Evolutionary conservation across 2,888 invertebrate genomes (phyloP).

Genomic region (Automeris io): DNA sequence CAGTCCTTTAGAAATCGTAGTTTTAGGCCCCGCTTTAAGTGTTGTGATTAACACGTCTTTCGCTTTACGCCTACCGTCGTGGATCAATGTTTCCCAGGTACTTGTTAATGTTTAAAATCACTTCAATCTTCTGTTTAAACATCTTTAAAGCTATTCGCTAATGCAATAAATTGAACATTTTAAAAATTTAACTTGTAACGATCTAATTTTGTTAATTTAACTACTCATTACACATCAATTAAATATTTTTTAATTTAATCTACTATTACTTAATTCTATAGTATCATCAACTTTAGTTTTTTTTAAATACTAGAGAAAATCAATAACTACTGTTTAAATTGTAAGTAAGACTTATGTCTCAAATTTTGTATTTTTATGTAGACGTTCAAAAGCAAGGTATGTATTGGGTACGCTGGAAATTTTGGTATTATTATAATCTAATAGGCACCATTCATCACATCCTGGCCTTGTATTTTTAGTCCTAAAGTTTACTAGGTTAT

Average conservation of each 20-base stretch:
- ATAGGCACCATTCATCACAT: no score
- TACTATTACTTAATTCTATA: no score
- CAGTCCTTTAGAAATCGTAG: conserved; percentile 39
- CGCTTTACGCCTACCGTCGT: conserved; percentile 69
- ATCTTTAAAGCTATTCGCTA: conserved; percentile 53
- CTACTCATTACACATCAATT: neutral
- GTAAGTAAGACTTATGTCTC: no score
- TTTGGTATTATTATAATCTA: no score
- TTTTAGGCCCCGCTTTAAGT: conserved; percentile 52
- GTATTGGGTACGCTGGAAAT: no score
- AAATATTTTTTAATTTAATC: neutral
- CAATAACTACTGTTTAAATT: no score
- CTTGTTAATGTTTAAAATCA: conserved; percentile 38
- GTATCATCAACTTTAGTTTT: no score
- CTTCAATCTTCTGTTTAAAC: conserved; percentile 30
- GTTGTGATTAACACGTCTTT: conserved; percentile 70
- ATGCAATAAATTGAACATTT: conserved; percentile 32
- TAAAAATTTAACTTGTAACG: neutral
- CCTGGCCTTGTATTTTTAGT: no score
- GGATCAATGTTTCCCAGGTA: conserved; percentile 72
- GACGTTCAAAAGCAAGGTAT: no score
- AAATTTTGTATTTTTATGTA: no score
- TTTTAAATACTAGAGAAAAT: no score
- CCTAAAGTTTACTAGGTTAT: no score
- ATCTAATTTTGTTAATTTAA: neutral